A percentile compares a stretch with the other conserved stretches of the same genome.
These are phyloP conservation scores for Macroteleia sp. DNA, from an alignment of 2,888 invertebrate genomes.

Conservation along the genomic window DNA sequence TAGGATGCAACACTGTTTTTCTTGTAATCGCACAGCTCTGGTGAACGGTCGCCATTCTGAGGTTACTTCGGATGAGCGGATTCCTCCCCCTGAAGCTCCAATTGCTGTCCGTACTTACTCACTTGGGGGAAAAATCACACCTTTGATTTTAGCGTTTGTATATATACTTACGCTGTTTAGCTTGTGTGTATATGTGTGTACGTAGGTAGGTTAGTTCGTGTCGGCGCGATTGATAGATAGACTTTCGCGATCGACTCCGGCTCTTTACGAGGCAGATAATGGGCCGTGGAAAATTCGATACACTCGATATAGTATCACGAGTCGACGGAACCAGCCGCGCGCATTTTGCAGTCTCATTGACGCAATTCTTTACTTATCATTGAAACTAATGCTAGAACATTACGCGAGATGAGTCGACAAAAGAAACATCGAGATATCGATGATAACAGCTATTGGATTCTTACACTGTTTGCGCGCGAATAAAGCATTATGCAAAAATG, in stretches of 20 bases:
- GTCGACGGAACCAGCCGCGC: slow-evolving; percentile 32
- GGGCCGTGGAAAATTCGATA: slow-evolving; percentile 51
- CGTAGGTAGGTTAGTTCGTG: slow-evolving; percentile 31
- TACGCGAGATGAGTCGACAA: slow-evolving; percentile 56
- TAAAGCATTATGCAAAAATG: slow-evolving; percentile 55
- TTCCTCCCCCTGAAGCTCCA: slow-evolving; percentile 37
- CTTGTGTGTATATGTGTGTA: neutral
- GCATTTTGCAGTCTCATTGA: slow-evolving; percentile 58
- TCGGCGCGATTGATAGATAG: slow-evolving; percentile 53
- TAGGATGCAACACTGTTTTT: no score
- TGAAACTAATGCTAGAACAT: slow-evolving; percentile 55
- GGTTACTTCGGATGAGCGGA: slow-evolving; percentile 44
- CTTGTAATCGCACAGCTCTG: no score
- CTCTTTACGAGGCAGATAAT: slow-evolving; percentile 47
- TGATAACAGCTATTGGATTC: slow-evolving; percentile 50
- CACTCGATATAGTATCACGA: slow-evolving; percentile 49
- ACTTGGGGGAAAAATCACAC: slow-evolving; percentile 40
- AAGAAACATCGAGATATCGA: slow-evolving; percentile 43
- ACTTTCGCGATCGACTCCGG: slow-evolving; percentile 40
- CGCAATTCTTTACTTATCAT: slow-evolving; percentile 59
- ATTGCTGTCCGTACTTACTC: slow-evolving; percentile 30
- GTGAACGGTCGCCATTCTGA: slow-evolving; percentile 46
- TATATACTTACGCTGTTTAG: neutral
- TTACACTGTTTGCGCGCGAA: slow-evolving; percentile 45
- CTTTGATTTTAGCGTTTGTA: slow-evolving; percentile 15